Base-by-base conservation (phyloP, 2,888 invertebrate species). In the Pheosia gnoma region DNA sequence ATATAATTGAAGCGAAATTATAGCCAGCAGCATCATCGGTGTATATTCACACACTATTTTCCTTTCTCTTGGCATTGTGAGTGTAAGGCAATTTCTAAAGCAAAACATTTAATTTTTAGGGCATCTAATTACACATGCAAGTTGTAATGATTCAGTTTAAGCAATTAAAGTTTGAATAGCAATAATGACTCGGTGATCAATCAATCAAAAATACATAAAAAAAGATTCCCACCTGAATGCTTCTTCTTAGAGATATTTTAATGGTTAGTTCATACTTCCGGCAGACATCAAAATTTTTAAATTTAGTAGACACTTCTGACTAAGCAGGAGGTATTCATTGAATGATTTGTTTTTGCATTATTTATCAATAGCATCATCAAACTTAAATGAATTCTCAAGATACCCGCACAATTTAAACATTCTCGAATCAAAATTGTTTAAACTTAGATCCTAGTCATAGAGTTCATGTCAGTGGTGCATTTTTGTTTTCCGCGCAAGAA, bases 261-360 rank as follows among this genome's bases (percentile, higher is more conserved):
- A 37, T 53, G 53, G 25, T 51, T 25, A 51, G 51, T 4, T 51
- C 51, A 51, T 25, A 9, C 51, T 51, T 51, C 51, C 51, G 51
- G 51, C 51, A 51, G 52, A 52, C 52, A 52, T 53, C 53, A 53
- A 47, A 47, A 47, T 25, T 9, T n/a, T n/a, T 47, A 47, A 47
- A 41, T 41, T 41, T 7, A 41, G 41, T 41, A 36, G 5, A 8
- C 54, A 55, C 54, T 11, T 39, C 39, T 38, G 39, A 38, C 37
- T 55, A 38, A 37, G 39, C 38, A 54, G 54, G 10, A 54, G 37
- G 38, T n/a, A 39, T n/a, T n/a, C 0, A n/a, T 47, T n/a, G 11
- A 41, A 41, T 47, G 47, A n/a, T 47, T 47, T n/a, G 47, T 47
- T 11, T 43, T 47, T 47, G 47, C 4, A 9, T 47, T 25, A 25